Evolutionary conservation across 2,113 vertebrate genomes (phyloP), one percentile per base, ranked within the genome.

Genomic region (Alaudala cheleensis): DNA sequence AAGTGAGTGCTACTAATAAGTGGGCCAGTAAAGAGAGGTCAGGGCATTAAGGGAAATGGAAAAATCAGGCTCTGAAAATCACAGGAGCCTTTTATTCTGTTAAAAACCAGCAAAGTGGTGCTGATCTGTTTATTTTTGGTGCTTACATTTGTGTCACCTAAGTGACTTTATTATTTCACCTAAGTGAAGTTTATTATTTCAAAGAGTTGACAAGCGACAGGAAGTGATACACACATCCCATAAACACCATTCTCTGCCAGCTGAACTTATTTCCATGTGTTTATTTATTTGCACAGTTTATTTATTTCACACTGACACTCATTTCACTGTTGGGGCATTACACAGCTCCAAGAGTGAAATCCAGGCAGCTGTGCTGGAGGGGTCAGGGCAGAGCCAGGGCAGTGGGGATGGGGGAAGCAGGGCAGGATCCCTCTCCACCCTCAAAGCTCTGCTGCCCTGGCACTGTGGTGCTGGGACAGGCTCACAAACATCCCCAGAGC

Each of bases 1-100:
- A 97, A 96, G 77, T 93, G 66, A 97, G 92, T 82, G 88, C 91
- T 93, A 58, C 86, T 90, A 94, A 92, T 85, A 92, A 96, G 94
- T 11, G 14, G 79, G 56, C 73, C 83, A 33, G 77, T 42, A 56
- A 93, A 80, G 76, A 89, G 62, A 79, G 22, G 88, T 20, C 66
- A 92, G 89, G 2, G 3, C 86, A 69, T 73, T 67, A 88, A 74
- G 50, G 61, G 89, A 96, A 95, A 87, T n/a, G 61, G 84, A 92
- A 90, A 91, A 87, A 87, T 47, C 61, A 37, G 54, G 47, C 44
- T 67, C 34, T 93, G 82, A 80, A 87, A 91, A 93, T 71, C 86
- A n/a, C 54, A 90, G 66, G 45, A 77, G 29, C 76, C 33, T 77
- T 93, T 90, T 90, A 39, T 95, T 95, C 82, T 62, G 34, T 42